A percentile compares a stretch with the other conserved stretches of the same genome.
These are phyloP conservation scores for Lanius ludovicianus DNA, from an alignment of 2,113 vertebrate species.

Conservation along the genomic window DNA sequence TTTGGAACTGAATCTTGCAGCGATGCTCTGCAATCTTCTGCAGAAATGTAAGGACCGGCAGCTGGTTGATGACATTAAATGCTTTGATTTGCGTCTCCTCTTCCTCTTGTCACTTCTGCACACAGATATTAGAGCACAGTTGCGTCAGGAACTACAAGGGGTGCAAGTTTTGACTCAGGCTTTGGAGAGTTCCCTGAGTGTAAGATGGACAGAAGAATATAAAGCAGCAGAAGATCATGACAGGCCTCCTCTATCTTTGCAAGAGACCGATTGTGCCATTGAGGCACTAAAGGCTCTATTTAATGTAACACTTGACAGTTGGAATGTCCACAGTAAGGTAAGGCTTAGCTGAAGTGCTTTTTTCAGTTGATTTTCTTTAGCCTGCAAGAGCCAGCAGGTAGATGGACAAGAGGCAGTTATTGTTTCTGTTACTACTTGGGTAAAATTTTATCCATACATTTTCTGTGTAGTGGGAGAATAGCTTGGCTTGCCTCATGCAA, in stretches of 20 bases:
- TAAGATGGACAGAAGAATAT: slow-evolving; percentile 89
- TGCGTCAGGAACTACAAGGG: slow-evolving; percentile 84
- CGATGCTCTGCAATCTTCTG: slow-evolving; percentile 85
- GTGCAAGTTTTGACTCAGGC: slow-evolving; percentile 86
- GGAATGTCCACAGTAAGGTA: slow-evolving; percentile 87
- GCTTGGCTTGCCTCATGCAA: background rate
- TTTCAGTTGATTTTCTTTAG: background rate
- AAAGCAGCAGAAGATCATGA: slow-evolving; percentile 79
- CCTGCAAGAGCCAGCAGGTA: background rate
- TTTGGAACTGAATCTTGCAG: slow-evolving; percentile 87
- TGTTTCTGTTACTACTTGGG: background rate
- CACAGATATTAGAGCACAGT: slow-evolving; percentile 81
- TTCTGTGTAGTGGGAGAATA: background rate
- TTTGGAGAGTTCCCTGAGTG: slow-evolving; percentile 88
- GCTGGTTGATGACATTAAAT: slow-evolving; percentile 85
- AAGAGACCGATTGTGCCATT: slow-evolving; percentile 88
- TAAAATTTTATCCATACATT: background rate
- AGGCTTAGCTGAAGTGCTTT: slow-evolving; percentile 50
- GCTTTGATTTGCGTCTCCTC: slow-evolving; percentile 92
- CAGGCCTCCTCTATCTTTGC: slow-evolving; percentile 78
- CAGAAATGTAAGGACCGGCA: slow-evolving; percentile 74
- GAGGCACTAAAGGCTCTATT: slow-evolving; percentile 95
- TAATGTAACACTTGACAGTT: slow-evolving; percentile 91
- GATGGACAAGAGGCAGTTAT: background rate
- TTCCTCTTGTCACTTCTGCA: slow-evolving; percentile 94